Evolutionary conservation across 1,140 invertebrate species (phyloP), one percentile per base, ranked within the genome.

Genomic region (Drosophila sp.): DNA sequence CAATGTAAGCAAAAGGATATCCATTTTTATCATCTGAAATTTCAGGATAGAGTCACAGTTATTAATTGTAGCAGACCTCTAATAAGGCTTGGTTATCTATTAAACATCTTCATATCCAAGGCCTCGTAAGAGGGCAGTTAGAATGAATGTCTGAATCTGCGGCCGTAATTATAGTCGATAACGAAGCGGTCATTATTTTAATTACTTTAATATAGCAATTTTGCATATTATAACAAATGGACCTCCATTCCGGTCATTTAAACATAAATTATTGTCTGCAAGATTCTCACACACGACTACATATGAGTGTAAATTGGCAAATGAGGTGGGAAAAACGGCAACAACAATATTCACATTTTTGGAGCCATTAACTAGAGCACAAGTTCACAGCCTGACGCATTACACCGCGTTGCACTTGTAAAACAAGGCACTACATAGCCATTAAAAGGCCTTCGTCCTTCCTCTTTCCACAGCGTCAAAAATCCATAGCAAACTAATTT

Each of bases 151-250:
- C 74, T 70, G 17, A 17, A 76, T 79, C 63, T 76, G 58, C 66
- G 72, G 61, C 63, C 80, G 79, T 80, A 89, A 90, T 90, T 90
- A 76, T 64, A 72, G 70, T 72, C 87, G 87, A 87, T 90, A 90
- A 90, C 84, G 80, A 74, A 73, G 70, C 80, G 78, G 79, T 72
- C 80, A 90, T 90, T 90, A 90, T 83, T 90, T 90, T 90, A 90
- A 90, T 90, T 87, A 90, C 87, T 87, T 75, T 82, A 80, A 90
- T 90, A 81, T 81, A 68, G 66, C 70, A 80, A 81, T 72, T 78
- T 87, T 83, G 83, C 80, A 81, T 90, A 90, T 90, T 90, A 90
- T 80, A 90, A 90, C 83, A 84, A 90, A 90, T 79, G 81, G 73
- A 70, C 35, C 77, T 61, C 72, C 71, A 73, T 81, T 82, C 67